Percentiles rank a stretch among this genome's conserved stretches.
Conservation (phyloP, 2,797 vertebrate species). For the Leptoclinus maculatus region DNA sequence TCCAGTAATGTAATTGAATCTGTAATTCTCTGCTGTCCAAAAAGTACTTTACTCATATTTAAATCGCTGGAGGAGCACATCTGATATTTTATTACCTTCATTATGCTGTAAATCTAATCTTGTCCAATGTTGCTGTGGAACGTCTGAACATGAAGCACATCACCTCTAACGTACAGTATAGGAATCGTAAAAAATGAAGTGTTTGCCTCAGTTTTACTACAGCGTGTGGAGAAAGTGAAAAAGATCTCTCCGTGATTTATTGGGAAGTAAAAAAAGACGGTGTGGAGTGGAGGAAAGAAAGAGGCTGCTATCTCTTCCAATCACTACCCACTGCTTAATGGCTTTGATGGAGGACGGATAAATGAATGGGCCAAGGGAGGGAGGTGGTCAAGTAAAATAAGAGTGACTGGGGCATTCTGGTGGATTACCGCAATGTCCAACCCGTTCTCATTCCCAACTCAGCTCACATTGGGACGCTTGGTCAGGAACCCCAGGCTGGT, state of each 20-base stretch:
- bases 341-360: slow-evolving; percentile 28
- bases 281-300: slow-evolving; percentile 13
- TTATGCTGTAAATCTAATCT: slow-evolving; percentile 59
- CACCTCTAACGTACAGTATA: slow-evolving; percentile 36
- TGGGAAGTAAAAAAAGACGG: slow-evolving; percentile 31
- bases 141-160: slow-evolving; percentile 50
- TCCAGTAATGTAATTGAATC: slow-evolving; percentile 28
- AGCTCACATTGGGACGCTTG: not conserved
- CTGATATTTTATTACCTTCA: slow-evolving; percentile 56
- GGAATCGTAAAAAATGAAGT: slow-evolving; percentile 54
- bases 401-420: slow-evolving; percentile 6
- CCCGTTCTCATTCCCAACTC: not conserved
- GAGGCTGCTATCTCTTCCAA: slow-evolving; percentile 24
- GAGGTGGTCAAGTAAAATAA: slow-evolving; percentile 5
- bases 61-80: slow-evolving; percentile 40
- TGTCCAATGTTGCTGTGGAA: slow-evolving; percentile 32
- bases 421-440: not conserved
- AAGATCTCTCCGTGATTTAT: slow-evolving; percentile 54
- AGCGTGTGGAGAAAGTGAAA: slow-evolving; percentile 10
- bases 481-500: not conserved
- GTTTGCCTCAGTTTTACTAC: slow-evolving; percentile 63
- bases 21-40: slow-evolving; percentile 39
- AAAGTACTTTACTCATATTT: slow-evolving; percentile 30
- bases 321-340: slow-evolving; percentile 39
- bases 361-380: slow-evolving; percentile 12